Evolutionary conservation across 2,113 vertebrate genomes (phyloP), one percentile per base, ranked within the genome.

Genomic region (Pongo pygmaeus): DNA sequence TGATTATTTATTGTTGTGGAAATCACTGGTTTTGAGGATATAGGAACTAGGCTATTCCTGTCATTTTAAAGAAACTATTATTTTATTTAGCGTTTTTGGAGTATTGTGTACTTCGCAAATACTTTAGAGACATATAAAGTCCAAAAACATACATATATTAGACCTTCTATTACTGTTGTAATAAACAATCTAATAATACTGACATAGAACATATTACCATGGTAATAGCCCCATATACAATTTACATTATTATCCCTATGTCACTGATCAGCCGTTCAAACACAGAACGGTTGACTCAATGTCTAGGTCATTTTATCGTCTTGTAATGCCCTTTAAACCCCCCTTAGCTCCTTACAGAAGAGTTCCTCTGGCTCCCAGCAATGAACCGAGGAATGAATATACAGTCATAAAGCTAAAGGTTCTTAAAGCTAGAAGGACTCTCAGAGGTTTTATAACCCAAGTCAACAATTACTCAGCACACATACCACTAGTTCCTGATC

Each of bases 61-160:
- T n/a, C 67, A 85, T 87, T 88, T 93, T 93, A 43, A 80, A 89
- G 23, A 55, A 89, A 40, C 30, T 57, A 43, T 22, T 77, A 20
- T 55, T 92, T 94, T 81, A 80, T 85, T 94, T 93, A 86, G 27
- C 67, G 38, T 74, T n/a, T 85, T 43, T 94, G 55, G 30, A 86
- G 30, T 94, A 81, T 32, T 70, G 40, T 57, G n/a, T 78, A 59
- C 61, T 91, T 96, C 30, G 30, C 14, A 43, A 81, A 52, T 23
- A 48, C 84, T 81, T 91, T 96, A 55, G 38, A 93, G 48, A 70
- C 16, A 75, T 35, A n/a, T 57, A 46, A 74, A 92, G 38, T 57
- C 32, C 20, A 23, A 57, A 85, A 57, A 35, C 1, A 1, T 20
- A 91, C 18, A 52, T 69, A 57, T 81, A 78, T 84, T 90, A 93